Evolutionary conservation across 1,140 invertebrate species (phyloP).

Genomic region (Spodoptera frugiperda): DNA sequence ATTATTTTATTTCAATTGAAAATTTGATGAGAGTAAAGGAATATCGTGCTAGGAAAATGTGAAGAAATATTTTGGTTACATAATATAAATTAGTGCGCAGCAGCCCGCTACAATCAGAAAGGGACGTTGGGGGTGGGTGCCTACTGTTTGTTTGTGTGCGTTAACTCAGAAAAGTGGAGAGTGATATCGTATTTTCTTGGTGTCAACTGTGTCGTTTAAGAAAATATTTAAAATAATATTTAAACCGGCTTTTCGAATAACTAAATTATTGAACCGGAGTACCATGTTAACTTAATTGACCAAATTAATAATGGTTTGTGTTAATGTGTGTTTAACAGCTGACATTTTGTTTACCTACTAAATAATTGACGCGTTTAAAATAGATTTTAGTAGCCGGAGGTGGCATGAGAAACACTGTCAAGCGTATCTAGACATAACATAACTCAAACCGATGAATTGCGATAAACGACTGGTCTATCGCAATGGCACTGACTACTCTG

Average conservation of each 20-base stretch:
- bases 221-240: background rate
- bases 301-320: too few relatives aligned
- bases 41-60: background rate
- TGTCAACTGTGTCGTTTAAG: background rate
- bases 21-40: too few relatives aligned
- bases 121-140: constrained; percentile 36
- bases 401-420: constrained; percentile 32
- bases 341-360: background rate
- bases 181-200: constrained; percentile 16
- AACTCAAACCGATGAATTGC: background rate
- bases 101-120: constrained; percentile 42
- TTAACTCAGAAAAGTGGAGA: constrained; percentile 15
- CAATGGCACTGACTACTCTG: constrained; percentile 34
- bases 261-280: background rate
- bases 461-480: constrained; percentile 28
- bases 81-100: constrained; percentile 52
- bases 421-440: constrained; percentile 31
- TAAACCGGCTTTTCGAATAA: background rate
- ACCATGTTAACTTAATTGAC: too few relatives aligned
- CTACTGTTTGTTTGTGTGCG: constrained; percentile 43
- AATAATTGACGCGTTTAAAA: constrained; percentile 12
- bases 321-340: too few relatives aligned
- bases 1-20: background rate
- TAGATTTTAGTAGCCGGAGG: background rate
- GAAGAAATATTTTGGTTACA: constrained; percentile 37